phyloP scores from a whole-genome alignment of 2,113 vertebrate genomes.

The Tylochromis polylepis region DNA sequence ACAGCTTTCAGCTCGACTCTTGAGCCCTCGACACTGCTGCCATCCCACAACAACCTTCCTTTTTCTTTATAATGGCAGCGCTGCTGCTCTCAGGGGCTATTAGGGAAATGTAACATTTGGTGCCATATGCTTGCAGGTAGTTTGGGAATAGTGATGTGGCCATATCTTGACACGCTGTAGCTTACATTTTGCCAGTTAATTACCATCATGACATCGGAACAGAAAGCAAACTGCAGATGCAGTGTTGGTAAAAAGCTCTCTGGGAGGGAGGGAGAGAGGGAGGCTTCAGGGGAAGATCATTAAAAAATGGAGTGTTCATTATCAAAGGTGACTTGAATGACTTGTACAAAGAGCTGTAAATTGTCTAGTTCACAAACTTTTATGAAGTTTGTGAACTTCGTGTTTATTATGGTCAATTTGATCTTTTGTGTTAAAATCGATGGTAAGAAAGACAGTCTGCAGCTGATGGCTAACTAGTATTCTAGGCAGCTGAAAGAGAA shows the following conservation, averaged over 20 bases:
- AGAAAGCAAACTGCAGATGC: conserved; percentile 61
- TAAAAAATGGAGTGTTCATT: conserved; percentile 11
- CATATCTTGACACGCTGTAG: conserved; percentile 64
- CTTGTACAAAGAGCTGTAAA: background rate
- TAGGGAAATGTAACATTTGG: conserved; percentile 73
- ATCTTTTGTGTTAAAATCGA: background rate
- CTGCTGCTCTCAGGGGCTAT: conserved; percentile 70
- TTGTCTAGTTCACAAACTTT: background rate
- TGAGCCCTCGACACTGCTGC: background rate
- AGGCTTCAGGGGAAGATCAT: conserved; percentile 18
- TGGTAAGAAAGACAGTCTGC: background rate
- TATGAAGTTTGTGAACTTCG: background rate
- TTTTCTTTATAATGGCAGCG: conserved; percentile 21
- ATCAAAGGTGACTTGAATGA: background rate
- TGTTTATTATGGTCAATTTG: background rate
- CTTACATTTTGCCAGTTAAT: conserved; percentile 75
- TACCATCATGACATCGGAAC: conserved; percentile 71
- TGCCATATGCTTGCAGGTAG: conserved; percentile 78
- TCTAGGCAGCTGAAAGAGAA: background rate
- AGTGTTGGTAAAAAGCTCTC: conserved; percentile 37
- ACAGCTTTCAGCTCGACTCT: conserved; percentile 14
- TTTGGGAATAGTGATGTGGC: conserved; percentile 69
- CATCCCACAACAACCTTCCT: conserved; percentile 25
- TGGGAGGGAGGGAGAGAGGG: conserved; percentile 3
- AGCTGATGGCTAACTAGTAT: background rate